Conservation (phyloP, 1,140 invertebrate genomes). For the Lutraria rhynchaena region DNA sequence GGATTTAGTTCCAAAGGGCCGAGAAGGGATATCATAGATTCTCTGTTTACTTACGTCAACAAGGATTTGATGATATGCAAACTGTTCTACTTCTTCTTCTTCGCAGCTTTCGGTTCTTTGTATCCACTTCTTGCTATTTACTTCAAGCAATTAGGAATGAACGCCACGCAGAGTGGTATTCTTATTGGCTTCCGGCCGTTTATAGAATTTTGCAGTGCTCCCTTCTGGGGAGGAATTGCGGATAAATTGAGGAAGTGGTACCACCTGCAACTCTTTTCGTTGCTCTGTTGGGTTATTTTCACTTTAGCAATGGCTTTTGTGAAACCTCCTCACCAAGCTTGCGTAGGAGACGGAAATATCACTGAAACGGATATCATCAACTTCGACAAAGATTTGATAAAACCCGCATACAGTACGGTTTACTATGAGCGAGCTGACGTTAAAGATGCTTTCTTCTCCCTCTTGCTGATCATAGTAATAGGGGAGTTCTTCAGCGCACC, state of each 20-base stretch:
- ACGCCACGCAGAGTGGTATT: conserved; percentile 95
- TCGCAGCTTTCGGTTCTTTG: conserved; percentile 98
- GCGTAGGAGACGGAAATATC: conserved; percentile 86
- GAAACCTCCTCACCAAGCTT: conserved; percentile 89
- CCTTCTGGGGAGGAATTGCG: conserved; percentile 98
- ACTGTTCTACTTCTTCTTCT: conserved; percentile 99
- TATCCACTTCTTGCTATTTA: conserved; percentile 99
- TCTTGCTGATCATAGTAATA: conserved; percentile 91
- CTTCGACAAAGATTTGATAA: conserved; percentile 90
- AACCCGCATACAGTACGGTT: conserved; percentile 95
- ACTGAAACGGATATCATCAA: conserved; percentile 84
- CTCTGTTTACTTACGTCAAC: conserved; percentile 76
- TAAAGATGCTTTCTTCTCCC: conserved; percentile 96
- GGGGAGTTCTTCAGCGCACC: conserved; percentile 99
- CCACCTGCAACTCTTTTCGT: conserved; percentile 91
- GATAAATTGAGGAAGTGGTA: conserved; percentile 87
- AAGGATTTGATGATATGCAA: conserved; percentile 79
- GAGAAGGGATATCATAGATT: conserved; percentile 77
- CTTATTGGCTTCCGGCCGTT: conserved; percentile 91
- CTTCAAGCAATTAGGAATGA: conserved; percentile 99
- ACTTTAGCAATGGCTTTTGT: conserved; percentile 97
- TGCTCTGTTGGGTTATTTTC: conserved; percentile 97
- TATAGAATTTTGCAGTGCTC: conserved; percentile 98
- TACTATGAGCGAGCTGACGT: conserved; percentile 95
- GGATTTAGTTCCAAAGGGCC: conserved; percentile 42